Conservation (phyloP, 1,140 invertebrate species). For the Pogonomyrmex barbatus region DNA sequence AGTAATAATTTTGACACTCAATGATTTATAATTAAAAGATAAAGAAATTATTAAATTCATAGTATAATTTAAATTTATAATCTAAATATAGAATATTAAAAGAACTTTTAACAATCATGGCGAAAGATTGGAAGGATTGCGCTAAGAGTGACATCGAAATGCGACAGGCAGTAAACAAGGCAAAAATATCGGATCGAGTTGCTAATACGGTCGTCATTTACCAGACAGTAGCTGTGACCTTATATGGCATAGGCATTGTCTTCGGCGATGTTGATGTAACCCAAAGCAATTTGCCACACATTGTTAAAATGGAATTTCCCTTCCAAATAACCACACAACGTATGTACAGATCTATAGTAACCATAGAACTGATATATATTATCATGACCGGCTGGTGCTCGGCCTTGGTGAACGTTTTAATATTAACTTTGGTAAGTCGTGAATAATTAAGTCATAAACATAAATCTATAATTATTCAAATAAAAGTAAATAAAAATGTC, state of each 20-base stretch:
- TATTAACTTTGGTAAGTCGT: neutral
- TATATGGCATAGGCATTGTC: neutral
- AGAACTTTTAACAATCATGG: neutral
- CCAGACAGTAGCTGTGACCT: neutral
- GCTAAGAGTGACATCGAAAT: constrained; percentile 2
- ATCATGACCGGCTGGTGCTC: neutral
- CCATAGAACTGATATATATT: neutral
- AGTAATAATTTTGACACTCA: no score
- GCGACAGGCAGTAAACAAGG: neutral
- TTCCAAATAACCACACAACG: neutral
- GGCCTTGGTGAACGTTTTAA: neutral
- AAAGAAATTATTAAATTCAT: neutral
- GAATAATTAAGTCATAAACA: neutral
- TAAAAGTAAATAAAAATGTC: neutral
- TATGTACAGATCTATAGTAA: neutral
- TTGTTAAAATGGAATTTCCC: neutral
- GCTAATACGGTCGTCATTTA: neutral
- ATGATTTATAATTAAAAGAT: no score
- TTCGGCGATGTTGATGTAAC: neutral
- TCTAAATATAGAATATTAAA: neutral
- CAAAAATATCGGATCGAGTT: neutral
- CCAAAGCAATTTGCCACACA: neutral
- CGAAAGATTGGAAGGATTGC: constrained; percentile 1
- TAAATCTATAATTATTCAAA: neutral
- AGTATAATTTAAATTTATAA: neutral